These are phyloP conservation scores for Cynopterus brachyotis DNA, from an alignment of 2,113 vertebrate genomes.

Conservation along the genomic window DNA sequence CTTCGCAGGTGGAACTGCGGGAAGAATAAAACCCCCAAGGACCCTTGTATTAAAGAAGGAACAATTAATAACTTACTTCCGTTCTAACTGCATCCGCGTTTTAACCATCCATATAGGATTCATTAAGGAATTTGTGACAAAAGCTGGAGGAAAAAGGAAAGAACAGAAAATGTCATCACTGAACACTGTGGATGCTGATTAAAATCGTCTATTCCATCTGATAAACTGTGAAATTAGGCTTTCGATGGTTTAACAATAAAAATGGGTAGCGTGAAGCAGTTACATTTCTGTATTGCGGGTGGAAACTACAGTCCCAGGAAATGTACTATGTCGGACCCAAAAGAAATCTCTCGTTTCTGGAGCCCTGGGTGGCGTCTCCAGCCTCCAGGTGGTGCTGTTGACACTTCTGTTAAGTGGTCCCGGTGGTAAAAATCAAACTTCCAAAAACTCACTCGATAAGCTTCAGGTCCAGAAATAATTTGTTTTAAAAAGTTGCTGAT, in stretches of 20 bases:
- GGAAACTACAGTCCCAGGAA: not conserved
- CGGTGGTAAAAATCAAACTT: not conserved
- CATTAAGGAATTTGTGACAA: conserved; percentile 97
- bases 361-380: not conserved
- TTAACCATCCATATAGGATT: conserved; percentile 99
- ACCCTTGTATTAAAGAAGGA: not conserved
- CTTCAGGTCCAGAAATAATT: not conserved
- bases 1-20: not conserved
- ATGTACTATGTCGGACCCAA: not conserved
- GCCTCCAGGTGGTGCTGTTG: conserved; percentile 79
- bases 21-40: not conserved
- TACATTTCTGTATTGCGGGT: not conserved
- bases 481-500: not conserved
- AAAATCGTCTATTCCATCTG: not conserved
- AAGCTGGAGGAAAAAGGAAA: conserved; percentile 85
- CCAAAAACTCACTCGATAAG: not conserved
- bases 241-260: not conserved
- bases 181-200: not conserved
- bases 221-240: not conserved
- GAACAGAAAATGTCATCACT: not conserved
- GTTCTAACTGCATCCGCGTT: conserved; percentile 97
- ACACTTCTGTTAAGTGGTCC: not conserved
- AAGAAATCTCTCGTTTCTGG: not conserved
- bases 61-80: conserved; percentile 86
- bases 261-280: not conserved